phyloP scores from a whole-genome alignment of 2,113 vertebrate species.

The Ia io region DNA sequence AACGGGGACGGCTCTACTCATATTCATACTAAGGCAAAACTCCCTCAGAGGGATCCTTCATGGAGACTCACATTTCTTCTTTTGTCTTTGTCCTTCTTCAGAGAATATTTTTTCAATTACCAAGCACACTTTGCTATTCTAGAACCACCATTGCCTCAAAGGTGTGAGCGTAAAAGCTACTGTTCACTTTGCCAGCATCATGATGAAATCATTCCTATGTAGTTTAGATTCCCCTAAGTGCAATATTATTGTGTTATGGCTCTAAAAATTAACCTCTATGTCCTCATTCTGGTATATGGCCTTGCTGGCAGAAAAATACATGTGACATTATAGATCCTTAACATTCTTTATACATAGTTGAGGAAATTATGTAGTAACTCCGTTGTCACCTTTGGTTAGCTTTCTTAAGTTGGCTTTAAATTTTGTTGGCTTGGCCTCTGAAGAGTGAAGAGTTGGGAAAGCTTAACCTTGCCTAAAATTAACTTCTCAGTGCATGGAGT shows the following conservation, averaged over 20 bases:
- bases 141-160: background rate
- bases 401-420: conserved; percentile 16
- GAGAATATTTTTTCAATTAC: background rate
- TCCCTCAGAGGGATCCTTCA: too few relatives aligned
- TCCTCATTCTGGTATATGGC: background rate
- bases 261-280: background rate
- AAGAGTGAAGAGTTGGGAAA: background rate
- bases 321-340: conserved; percentile 19
- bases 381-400: background rate
- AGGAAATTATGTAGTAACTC: background rate
- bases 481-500: conserved; percentile 40
- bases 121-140: background rate
- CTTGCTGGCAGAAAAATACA: conserved; percentile 11
- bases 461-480: background rate
- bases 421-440: background rate
- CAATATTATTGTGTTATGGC: background rate
- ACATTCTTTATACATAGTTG: background rate
- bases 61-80: background rate
- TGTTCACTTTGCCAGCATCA: background rate
- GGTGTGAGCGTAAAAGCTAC: background rate
- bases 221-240: background rate
- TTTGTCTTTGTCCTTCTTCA: background rate
- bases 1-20: background rate
- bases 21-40: background rate
- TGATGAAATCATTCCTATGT: background rate